Evolutionary conservation across 2,888 invertebrate species (phyloP).

Genomic region (Apamea epomidion): DNA sequence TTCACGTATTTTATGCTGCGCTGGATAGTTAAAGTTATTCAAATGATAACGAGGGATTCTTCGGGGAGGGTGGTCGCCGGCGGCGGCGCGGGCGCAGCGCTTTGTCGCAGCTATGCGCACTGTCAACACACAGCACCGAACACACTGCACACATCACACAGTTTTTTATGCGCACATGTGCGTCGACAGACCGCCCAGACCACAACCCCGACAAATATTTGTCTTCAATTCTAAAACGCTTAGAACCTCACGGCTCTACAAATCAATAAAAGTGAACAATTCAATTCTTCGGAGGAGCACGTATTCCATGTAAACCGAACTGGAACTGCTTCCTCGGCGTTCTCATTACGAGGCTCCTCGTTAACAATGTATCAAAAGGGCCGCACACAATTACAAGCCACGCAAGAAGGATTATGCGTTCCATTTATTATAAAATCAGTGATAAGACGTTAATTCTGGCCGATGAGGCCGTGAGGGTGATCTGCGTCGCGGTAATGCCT

Average conservation of each 20-base stretch:
- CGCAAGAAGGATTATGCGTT: slow-evolving; percentile 67
- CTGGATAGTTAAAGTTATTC: slow-evolving; percentile 71
- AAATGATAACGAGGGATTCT: slow-evolving; percentile 72
- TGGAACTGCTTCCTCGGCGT: slow-evolving; percentile 60
- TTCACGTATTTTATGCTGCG: slow-evolving; percentile 46
- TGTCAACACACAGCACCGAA: slow-evolving; percentile 85
- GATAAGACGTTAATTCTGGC: slow-evolving; percentile 77
- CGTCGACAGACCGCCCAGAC: slow-evolving; percentile 84
- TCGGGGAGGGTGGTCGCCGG: slow-evolving; percentile 82
- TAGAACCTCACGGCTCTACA: slow-evolving; percentile 81
- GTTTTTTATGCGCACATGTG: slow-evolving; percentile 87
- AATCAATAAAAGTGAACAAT: slow-evolving; percentile 81
- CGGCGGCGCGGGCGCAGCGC: slow-evolving; percentile 72
- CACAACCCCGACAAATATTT: slow-evolving; percentile 88
- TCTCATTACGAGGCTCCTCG: slow-evolving; percentile 58
- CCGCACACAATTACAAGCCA: slow-evolving; percentile 65
- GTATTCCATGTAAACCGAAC: slow-evolving; percentile 58
- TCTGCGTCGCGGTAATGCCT: slow-evolving; percentile 82
- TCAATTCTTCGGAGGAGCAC: slow-evolving; percentile 71
- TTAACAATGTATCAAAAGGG: slow-evolving; percentile 57
- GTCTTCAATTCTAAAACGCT: slow-evolving; percentile 87
- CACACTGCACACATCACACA: slow-evolving; percentile 82
- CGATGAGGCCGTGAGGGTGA: slow-evolving; percentile 67
- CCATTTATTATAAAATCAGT: slow-evolving; percentile 73
- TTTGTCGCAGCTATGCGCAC: slow-evolving; percentile 87